phyloP scores from a whole-genome alignment of 1,140 invertebrate species.

The Neuroterus valhalla region DNA sequence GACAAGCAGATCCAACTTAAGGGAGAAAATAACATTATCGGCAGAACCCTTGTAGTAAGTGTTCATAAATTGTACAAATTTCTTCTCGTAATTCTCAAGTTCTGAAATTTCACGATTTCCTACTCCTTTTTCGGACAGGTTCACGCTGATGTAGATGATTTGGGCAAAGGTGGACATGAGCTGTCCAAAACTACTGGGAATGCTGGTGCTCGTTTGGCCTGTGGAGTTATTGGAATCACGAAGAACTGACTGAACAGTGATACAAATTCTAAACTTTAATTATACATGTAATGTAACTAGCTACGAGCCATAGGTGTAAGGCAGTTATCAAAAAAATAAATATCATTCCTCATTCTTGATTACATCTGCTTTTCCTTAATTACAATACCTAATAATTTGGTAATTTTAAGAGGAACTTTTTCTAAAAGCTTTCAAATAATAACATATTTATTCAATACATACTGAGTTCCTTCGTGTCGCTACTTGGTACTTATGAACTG shows the following conservation, averaged over 20 bases:
- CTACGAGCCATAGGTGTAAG: not conserved
- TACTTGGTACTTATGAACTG: too few species aligned
- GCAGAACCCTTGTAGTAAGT: slow-evolving; percentile 89
- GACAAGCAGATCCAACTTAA: slow-evolving; percentile 85
- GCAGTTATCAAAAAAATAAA: slow-evolving; percentile 7
- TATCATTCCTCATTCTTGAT: slow-evolving; percentile 23
- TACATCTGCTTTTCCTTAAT: not conserved
- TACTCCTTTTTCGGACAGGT: slow-evolving; percentile 72
- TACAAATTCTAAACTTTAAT: slow-evolving; percentile 38
- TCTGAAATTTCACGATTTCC: slow-evolving; percentile 34
- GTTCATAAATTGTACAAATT: slow-evolving; percentile 34
- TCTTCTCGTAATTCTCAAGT: slow-evolving; percentile 32
- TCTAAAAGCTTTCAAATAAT: too few species aligned
- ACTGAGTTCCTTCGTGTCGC: too few species aligned
- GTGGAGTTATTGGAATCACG: slow-evolving; percentile 96
- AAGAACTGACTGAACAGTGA: slow-evolving; percentile 66
- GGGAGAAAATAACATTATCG: slow-evolving; percentile 88
- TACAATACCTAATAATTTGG: too few species aligned
- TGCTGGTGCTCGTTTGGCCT: slow-evolving; percentile 95
- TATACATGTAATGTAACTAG: slow-evolving; percentile 1
- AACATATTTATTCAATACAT: too few species aligned
- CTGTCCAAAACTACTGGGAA: slow-evolving; percentile 97
- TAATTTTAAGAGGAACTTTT: too few species aligned
- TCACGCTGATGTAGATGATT: slow-evolving; percentile 96
- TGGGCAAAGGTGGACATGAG: slow-evolving; percentile 95